Percentiles rank a stretch among this genome's conserved stretches.
Evolutionary conservation across 1,140 invertebrate genomes (phyloP).

Genomic region (Drosophila pseudoobscura): DNA sequence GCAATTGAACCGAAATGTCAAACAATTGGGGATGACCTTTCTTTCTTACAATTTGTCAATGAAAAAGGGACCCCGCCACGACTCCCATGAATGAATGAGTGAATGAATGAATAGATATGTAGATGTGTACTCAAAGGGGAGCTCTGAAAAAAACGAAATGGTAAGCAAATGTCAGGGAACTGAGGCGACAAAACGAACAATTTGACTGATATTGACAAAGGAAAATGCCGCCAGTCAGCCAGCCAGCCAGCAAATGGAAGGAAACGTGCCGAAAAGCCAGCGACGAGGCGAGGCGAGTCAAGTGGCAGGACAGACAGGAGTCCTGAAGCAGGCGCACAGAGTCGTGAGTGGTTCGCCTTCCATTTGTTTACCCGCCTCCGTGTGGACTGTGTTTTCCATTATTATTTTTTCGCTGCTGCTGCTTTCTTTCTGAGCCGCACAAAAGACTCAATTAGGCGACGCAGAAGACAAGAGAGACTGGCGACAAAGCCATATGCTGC

Average conservation of each 20-base stretch:
- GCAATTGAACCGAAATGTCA: conserved; percentile 12
- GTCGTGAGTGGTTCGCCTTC: conserved; percentile 29
- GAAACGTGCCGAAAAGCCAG: conserved; percentile 29
- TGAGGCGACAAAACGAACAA: conserved; percentile 19
- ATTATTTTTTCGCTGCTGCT: conserved; percentile 15
- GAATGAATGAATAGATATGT: conserved; percentile 45
- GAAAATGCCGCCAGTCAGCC: conserved; percentile 28
- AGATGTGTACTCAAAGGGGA: conserved; percentile 24
- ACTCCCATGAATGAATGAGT: conserved; percentile 30
- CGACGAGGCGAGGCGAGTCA: conserved; percentile 24
- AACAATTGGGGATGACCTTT: conserved; percentile 31
- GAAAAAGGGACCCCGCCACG: conserved; percentile 15
- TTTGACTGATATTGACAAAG: conserved; percentile 58
- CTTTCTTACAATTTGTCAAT: conserved; percentile 18
- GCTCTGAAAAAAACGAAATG: conserved; percentile 37
- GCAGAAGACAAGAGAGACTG: conserved; percentile 41
- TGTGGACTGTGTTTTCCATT: conserved; percentile 27
- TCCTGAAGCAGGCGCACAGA: conserved; percentile 20
- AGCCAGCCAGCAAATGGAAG: neutral
- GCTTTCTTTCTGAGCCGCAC: conserved; percentile 30
- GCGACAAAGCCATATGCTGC: conserved; percentile 47
- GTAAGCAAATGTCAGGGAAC: conserved; percentile 44
- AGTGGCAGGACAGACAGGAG: conserved; percentile 23
- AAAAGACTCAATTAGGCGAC: conserved; percentile 61
- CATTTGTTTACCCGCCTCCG: conserved; percentile 39